Base-by-base conservation (phyloP, 2,797 vertebrate species). In the Cheracebus regulus region DNA sequence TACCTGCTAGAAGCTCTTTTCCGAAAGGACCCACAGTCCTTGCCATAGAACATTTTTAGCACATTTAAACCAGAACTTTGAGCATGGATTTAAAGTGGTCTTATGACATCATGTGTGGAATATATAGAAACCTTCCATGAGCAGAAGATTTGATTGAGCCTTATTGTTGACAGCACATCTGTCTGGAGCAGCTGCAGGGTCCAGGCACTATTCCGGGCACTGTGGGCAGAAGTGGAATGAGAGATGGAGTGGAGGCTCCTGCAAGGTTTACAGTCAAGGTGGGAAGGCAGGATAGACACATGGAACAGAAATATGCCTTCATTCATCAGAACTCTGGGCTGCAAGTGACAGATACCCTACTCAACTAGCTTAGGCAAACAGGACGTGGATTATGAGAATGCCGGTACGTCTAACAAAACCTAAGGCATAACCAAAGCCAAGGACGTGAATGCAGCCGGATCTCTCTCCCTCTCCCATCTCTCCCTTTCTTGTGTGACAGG, bases 81-180 rank as follows among this genome's bases (percentile, higher is more conserved):
- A 97, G 78, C 26, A 4, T 64, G 50, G 79, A 85, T 70, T 96
- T 88, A 96, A 96, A 96, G 88, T 17, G 39, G 75, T 72, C 78
- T 26, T 94, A 50, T 97, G 95, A 95, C 82, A 86, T 97, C 90
- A 90, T 96, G 79, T 36, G 4, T 30, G 75, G 90, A 79, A 96
- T 95, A 96, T 88, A 93, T 83, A 98, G 97, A 95, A 95, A 93
- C 7, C 2, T 75, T 88, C 81, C 88, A 75, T 52, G 95, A 92
- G 41, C n/a, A 9, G 92, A 88, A 73, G 57, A 44, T 84, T 90
- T 80, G 46, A 92, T 95, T 88, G 73, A 85, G 85, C 96, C 72
- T 95, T 50, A 33, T 90, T 89, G 95, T 95, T 64, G 39, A 14
- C 12, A 0, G 30, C 90, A 92, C 96, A 93, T 96, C 95, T 97